Percentiles rank a stretch among this genome's conserved stretches.
phyloP scores from a whole-genome alignment of 2,888 invertebrate species.

The Axea sp. region DNA sequence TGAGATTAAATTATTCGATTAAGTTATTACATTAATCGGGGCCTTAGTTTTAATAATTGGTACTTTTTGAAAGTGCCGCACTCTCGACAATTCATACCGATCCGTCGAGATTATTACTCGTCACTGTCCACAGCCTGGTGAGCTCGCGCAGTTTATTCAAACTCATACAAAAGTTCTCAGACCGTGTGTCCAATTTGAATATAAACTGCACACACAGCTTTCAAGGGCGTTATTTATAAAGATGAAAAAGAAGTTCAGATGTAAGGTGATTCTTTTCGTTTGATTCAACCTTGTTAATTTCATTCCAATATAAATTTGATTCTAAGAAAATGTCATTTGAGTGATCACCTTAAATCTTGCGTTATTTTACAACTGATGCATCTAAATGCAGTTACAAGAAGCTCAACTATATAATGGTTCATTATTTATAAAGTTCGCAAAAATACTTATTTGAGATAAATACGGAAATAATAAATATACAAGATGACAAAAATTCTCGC shows the following conservation, averaged over 20 bases:
- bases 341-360: constrained; percentile 19
- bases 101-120: constrained; percentile 47
- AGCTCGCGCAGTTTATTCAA: constrained; percentile 58
- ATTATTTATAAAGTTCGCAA: constrained; percentile 31
- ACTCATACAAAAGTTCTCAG: constrained; percentile 40
- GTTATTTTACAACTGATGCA: constrained; percentile 20
- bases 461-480: constrained; percentile 24
- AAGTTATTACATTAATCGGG: constrained; percentile 32
- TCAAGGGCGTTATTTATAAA: constrained; percentile 27
- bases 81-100: constrained; percentile 48
- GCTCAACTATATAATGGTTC: constrained; percentile 11
- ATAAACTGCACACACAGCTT: constrained; percentile 39
- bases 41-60: constrained; percentile 24
- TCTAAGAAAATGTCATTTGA: too few species aligned
- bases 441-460: constrained; percentile 35
- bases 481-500: constrained; percentile 26
- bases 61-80: constrained; percentile 49
- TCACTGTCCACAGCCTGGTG: constrained; percentile 63
- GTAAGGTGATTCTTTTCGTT: constrained; percentile 6
- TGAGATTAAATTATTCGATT: constrained; percentile 41
- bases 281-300: too few species aligned
- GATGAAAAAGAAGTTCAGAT: constrained; percentile 19
- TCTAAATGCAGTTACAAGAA: constrained; percentile 23
- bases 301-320: too few species aligned
- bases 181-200: constrained; percentile 28